Base-by-base conservation (phyloP, 2,797 vertebrate genomes). In the Eptatretus atami region DNA sequence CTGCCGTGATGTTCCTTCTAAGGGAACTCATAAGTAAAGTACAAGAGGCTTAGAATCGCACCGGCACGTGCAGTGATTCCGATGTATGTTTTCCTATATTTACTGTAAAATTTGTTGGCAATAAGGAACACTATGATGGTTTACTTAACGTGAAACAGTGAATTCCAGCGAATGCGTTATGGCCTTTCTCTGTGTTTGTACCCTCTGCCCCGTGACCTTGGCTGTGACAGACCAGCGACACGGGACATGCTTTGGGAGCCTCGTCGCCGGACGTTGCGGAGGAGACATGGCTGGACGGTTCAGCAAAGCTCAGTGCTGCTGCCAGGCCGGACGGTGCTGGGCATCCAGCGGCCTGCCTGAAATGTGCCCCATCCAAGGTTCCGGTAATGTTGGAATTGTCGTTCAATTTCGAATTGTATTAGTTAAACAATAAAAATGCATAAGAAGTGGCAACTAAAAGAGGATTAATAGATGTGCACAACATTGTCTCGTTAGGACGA, bases 281-380 rank as follows among this genome's bases (percentile, higher is more conserved):
- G 81, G 77, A 1, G 88, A 98, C 67, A 71, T 82, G 24, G 80
- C 71, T 0, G 83, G 84, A 24, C 83, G 87, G 69, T 86, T 79
- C 74, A 88, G 81, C 52, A 84, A 83, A 73, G 81, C 80, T 73
- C 88, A 90, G 66, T 98, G 92, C 67, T 98, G 92, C 71, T 98
- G 92, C 9, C 88, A 98, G 64, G 78, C 81, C 0, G 87, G 87
- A 1, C 83, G 84, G 66, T 98, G 92, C 75, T 98, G 88, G 92
- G 82, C 86, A 15, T 55, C 80, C 0, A 81, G 80, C 11, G 79
- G 79, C 69, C 76, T 81, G 24, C 86, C 88, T 0, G 92, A 98
- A 73, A 86, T 93, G 81, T 98, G 92, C 65, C 84, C 88, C 0
- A 83, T 86, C 63, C 73, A 83, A 15, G 92, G 88, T 0, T 90